Conservation (phyloP, 2,797 vertebrate species). For the Carapus acus region DNA sequence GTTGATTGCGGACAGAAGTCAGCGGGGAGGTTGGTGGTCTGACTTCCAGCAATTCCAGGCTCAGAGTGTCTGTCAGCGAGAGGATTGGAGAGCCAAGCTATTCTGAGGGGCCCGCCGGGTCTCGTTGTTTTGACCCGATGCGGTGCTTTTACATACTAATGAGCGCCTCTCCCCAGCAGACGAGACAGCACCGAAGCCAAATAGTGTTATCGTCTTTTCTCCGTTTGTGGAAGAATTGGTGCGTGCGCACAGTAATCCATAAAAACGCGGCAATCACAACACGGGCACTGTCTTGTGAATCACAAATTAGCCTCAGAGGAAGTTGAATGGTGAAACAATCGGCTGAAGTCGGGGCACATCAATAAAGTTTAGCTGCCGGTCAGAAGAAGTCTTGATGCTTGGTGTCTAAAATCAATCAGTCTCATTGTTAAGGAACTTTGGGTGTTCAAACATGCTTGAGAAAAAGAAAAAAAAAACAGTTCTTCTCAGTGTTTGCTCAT, state of each 20-base stretch:
- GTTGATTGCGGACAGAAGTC: slow-evolving; percentile 60
- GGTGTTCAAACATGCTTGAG: slow-evolving; percentile 28
- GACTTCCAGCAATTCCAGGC: slow-evolving; percentile 48
- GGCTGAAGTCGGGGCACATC: slow-evolving; percentile 53
- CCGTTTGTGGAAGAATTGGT: slow-evolving; percentile 27
- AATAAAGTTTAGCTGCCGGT: slow-evolving; percentile 49
- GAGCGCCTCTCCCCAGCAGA: slow-evolving; percentile 44
- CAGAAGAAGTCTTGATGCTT: slow-evolving; percentile 22
- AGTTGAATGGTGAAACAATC: slow-evolving; percentile 46
- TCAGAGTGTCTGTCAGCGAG: slow-evolving; percentile 57
- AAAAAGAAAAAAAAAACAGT: too few relatives aligned
- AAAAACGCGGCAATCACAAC: slow-evolving; percentile 38
- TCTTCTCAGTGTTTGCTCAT: too few relatives aligned
- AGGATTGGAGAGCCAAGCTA: slow-evolving; percentile 62
- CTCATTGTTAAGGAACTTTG: slow-evolving; percentile 31
- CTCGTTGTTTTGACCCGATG: slow-evolving; percentile 60
- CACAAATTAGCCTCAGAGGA: slow-evolving; percentile 39
- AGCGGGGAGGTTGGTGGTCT: slow-evolving; percentile 55
- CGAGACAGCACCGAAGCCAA: slow-evolving; percentile 29
- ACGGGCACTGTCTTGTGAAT: slow-evolving; percentile 29
- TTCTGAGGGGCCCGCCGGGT: slow-evolving; percentile 61
- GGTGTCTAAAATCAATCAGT: slow-evolving; percentile 46
- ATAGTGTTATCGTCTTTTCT: slow-evolving; percentile 27
- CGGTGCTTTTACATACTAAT: slow-evolving; percentile 70
- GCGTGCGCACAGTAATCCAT: slow-evolving; percentile 36